Conservation (phyloP, 2,113 vertebrate genomes). For the Ammodytes marinus region DNA sequence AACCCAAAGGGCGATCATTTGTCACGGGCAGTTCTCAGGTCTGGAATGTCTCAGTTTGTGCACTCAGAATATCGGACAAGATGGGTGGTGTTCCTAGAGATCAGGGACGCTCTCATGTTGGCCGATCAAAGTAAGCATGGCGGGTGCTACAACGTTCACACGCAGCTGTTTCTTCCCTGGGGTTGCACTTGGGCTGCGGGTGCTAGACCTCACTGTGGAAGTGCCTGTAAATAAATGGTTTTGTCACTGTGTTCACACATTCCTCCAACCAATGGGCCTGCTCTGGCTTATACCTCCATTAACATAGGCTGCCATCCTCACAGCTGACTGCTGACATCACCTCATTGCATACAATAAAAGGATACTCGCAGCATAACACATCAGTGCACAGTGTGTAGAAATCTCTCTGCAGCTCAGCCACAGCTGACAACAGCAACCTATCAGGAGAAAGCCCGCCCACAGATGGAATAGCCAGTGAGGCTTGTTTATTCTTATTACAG, state of each 20-base stretch:
- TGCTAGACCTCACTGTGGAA: constrained; percentile 78
- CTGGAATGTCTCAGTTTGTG: constrained; percentile 85
- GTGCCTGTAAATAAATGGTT: constrained; percentile 81
- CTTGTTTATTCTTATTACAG: too few relatives aligned
- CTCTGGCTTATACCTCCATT: constrained; percentile 34
- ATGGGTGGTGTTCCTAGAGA: constrained; percentile 73
- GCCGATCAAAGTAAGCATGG: constrained; percentile 72
- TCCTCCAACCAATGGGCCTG: constrained; percentile 62
- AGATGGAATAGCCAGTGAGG: too few relatives aligned
- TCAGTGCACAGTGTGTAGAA: background rate
- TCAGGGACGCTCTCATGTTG: constrained; percentile 57
- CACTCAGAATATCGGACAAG: constrained; percentile 81
- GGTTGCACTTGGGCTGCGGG: constrained; percentile 70
- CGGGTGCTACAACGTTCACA: constrained; percentile 66
- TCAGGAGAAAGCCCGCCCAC: too few relatives aligned
- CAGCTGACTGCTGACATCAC: constrained; percentile 42
- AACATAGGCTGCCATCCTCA: constrained; percentile 14
- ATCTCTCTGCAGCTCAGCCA: too few relatives aligned
- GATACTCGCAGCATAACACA: background rate
- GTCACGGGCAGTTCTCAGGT: constrained; percentile 63
- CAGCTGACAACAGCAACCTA: too few relatives aligned
- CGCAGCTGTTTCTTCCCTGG: constrained; percentile 64
- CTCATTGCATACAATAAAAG: constrained; percentile 6
- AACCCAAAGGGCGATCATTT: constrained; percentile 65
- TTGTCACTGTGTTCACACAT: constrained; percentile 83